Evolutionary conservation across 2,113 vertebrate species (phyloP).

Genomic region (Pelusios castaneus): DNA sequence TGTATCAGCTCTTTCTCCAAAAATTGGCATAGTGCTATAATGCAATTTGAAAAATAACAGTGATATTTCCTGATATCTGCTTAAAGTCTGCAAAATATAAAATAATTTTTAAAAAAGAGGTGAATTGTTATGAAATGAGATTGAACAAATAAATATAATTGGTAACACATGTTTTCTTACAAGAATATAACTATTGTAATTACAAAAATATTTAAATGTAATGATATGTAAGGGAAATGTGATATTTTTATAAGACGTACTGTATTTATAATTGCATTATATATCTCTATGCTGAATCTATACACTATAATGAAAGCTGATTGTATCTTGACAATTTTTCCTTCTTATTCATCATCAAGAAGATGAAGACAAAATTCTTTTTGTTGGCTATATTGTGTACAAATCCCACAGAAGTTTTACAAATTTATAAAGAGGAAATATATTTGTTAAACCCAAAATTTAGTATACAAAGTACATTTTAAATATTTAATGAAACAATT

Average conservation of each 20-base stretch:
- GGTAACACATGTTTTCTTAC: constrained; percentile 47
- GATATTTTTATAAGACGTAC: constrained; percentile 40
- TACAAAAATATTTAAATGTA: constrained; percentile 59
- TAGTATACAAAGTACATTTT: constrained; percentile 20
- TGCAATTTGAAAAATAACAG: constrained; percentile 28
- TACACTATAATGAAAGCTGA: constrained; percentile 54
- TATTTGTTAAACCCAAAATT: not conserved
- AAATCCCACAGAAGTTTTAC: constrained; percentile 8
- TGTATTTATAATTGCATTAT: constrained; percentile 49
- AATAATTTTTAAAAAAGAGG: constrained; percentile 42
- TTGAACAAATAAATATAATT: constrained; percentile 58
- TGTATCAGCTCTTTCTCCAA: not conserved
- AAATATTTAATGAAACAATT: constrained; percentile 68
- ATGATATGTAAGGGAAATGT: constrained; percentile 29
- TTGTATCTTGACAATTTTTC: constrained; percentile 6
- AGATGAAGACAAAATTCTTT: constrained; percentile 21
- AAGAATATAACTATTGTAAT: constrained; percentile 56
- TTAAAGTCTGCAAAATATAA: constrained; percentile 49
- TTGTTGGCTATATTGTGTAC: constrained; percentile 11
- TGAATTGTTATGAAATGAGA: constrained; percentile 32
- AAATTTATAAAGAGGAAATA: not conserved
- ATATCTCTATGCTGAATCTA: constrained; percentile 24
- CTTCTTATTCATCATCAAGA: constrained; percentile 36
- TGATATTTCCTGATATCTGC: constrained; percentile 30
- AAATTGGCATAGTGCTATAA: not conserved